phyloP scores from a whole-genome alignment of 92 coral and sea anemone species.

The Bergia puertoricense region DNA sequence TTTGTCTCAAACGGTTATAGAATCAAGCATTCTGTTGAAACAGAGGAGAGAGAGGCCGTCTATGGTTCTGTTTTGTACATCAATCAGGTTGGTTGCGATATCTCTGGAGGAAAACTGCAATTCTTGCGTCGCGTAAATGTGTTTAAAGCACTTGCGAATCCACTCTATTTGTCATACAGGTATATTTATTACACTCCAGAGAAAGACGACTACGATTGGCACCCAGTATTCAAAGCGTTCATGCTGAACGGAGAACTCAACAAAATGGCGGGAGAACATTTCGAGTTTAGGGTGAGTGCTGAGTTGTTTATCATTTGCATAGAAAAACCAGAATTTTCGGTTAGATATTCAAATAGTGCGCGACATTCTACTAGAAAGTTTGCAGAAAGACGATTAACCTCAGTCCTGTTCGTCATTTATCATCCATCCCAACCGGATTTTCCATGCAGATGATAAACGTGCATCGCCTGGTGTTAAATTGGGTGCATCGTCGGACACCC shows the following conservation, averaged over 20 bases:
- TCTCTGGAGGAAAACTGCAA: conserved; percentile 17
- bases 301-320: too few relatives aligned
- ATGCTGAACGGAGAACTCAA: conserved; percentile 46
- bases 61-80: not conserved
- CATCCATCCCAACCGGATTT: too few relatives aligned
- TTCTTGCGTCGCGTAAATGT: conserved; percentile 56
- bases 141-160: conserved; percentile 67
- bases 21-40: conserved; percentile 29
- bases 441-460: too few relatives aligned
- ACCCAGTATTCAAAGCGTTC: conserved; percentile 55
- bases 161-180: conserved; percentile 57
- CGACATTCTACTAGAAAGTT: too few relatives aligned
- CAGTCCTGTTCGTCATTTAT: too few relatives aligned
- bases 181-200: conserved; percentile 38
- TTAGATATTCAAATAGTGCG: too few relatives aligned
- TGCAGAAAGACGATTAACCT: too few relatives aligned
- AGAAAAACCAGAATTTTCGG: not conserved
- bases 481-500: too few relatives aligned
- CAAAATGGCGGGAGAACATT: conserved; percentile 45
- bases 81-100: not conserved
- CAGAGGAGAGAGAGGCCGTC: not conserved
- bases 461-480: too few relatives aligned
- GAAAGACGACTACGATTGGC: conserved; percentile 46
- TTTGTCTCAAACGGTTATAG: conserved; percentile 52
- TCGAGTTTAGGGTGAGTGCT: conserved; percentile 30